Evolutionary conservation across 1,140 invertebrate species (phyloP), one percentile per base, ranked within the genome.

Genomic region (Vollenhovia emeryi): DNA sequence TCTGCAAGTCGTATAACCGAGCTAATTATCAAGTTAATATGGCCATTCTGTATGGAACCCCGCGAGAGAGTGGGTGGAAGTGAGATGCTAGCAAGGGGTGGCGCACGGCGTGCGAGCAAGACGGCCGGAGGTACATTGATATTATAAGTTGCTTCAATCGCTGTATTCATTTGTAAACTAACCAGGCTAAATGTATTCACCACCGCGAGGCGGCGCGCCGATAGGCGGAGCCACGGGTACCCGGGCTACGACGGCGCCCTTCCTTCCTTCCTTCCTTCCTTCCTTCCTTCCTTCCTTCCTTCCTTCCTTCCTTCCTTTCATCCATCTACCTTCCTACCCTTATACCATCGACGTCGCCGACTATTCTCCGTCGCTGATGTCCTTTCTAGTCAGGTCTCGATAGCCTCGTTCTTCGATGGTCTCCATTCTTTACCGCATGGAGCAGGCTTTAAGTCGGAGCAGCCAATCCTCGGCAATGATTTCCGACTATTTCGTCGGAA

Each of bases 11-110:
- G 96, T 97, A 97, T 97, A 97, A 97, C 97, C 96, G 96, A 97
- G 96, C 97, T 97, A 97, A 97, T 97, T 97, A 97, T 97, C 97
- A 97, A 97, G 97, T 97, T 97, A 97, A 97, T 97, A 97, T 97
- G 97, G 97, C 96, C 96, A 96, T 96, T 96, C 96, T 96, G 96
- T 96, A 95, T 95, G 95, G 95, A 95, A 95, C 93, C 93, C 91
- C 95, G 95, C 93, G 85, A 80, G 79, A 88, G 94, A 94, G 93
- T 93, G 93, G 92, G 92, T 92, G 87, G 79, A 80, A 86, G 85
- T 73, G 82, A 82, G 88, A 88, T 80, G 82, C 85, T 80, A 43
- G 45, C 73, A 84, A 93, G 90, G 91, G 88, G 91, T 89, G 88
- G 87, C 87, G 90, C 91, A 84, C 89, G 79, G 75, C 73, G 95